Evolutionary conservation across 2,797 vertebrate genomes (phyloP).

Genomic region (Enoplosus armatus): DNA sequence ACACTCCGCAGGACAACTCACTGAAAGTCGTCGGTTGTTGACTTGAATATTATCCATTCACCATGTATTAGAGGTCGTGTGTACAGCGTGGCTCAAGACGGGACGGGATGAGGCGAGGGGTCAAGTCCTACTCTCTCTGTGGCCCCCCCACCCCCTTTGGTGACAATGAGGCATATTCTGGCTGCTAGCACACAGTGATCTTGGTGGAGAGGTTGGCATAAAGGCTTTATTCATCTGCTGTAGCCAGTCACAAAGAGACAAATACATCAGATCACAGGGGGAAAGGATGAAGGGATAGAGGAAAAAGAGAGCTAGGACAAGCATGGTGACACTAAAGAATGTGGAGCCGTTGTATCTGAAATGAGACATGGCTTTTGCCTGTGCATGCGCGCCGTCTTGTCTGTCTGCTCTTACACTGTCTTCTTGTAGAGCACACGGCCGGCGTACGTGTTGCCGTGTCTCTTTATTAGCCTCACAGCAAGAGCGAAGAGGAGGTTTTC

Average conservation of each 20-base stretch:
- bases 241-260: constrained; percentile 68
- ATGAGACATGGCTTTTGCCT: not conserved
- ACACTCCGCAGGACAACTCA: constrained; percentile 16
- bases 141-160: constrained; percentile 66
- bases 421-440: not conserved
- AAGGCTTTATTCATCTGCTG: constrained; percentile 76
- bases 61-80: constrained; percentile 23
- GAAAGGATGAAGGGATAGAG: constrained; percentile 38
- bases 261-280: constrained; percentile 67
- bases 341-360: not conserved
- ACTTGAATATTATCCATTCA: constrained; percentile 18
- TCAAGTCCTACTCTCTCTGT: constrained; percentile 53
- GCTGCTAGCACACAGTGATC: constrained; percentile 56
- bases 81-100: constrained; percentile 18
- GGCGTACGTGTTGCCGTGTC: not conserved
- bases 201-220: constrained; percentile 69
- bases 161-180: constrained; percentile 81
- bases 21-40: constrained; percentile 1
- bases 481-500: constrained; percentile 41
- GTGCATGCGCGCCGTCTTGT: constrained; percentile 10
- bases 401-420: not conserved
- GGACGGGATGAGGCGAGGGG: constrained; percentile 47
- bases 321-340: constrained; percentile 27
- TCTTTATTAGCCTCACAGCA: constrained; percentile 37
- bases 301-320: constrained; percentile 9